Base-by-base conservation (phyloP, 2,797 vertebrate species). In the Chaunax sp. region DNA sequence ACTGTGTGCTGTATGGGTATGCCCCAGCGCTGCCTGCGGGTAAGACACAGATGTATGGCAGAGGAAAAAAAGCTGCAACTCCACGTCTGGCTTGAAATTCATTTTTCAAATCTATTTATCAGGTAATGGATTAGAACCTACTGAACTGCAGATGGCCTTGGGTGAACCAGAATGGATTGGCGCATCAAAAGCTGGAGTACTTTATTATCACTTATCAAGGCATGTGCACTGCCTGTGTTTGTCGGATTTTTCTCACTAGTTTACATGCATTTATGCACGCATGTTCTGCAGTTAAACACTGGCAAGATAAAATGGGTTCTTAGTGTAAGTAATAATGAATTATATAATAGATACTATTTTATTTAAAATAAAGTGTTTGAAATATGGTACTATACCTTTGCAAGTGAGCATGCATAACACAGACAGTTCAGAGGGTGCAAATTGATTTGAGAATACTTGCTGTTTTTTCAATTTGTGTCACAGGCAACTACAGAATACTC, bases 21-120 rank as follows among this genome's bases (percentile, higher is more conserved):
- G 46, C 47, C 47, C 58, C 49, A 38, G 56, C 11, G n/a, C 40
- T 80, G 69, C 77, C 82, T 78, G 60, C 52, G 66, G 71, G 54
- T 76, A 75, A 87, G 75, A 88, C 83, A 59, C 81, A 88, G 80
- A 90, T 72, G 85, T 75, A 85, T 76, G 69, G 55, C 46, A 30
- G 58, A 76, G 67, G 64, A 83, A 73, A 63, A 70, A 64, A 85
- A 80, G 68, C 75, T 63, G 69, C 68, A 83, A 87, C 88, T 81
- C 70, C 77, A 74, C 3, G 35, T 85, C 75, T 82, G 73, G 62
- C 61, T 83, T 19, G 19, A 63, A 87, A 84, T 86, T 75, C 43
- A 83, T 86, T 84, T 88, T 84, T 83, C 63, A 82, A 87, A 89
- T 88, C 57, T 84, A 83, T 87, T 90, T 78, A 88, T 85, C 80